phyloP scores from a whole-genome alignment of 2,113 vertebrate species.

The Electrona antarctica region DNA sequence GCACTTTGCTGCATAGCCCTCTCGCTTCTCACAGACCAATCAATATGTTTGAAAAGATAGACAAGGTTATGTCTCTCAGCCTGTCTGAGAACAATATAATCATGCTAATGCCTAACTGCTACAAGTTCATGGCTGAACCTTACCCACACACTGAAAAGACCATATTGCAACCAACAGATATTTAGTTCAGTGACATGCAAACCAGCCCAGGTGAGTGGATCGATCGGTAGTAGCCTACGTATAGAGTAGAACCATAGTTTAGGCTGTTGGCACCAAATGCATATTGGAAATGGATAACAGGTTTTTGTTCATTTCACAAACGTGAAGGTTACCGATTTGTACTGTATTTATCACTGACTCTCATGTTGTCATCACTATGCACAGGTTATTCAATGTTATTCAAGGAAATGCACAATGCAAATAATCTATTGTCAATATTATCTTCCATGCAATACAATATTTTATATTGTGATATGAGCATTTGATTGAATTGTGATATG shows the following conservation, averaged over 20 bases:
- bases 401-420: too few species aligned
- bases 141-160: constrained; percentile 50
- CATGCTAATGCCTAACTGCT: constrained; percentile 53
- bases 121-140: constrained; percentile 63
- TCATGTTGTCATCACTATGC: too few species aligned
- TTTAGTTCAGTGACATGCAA: constrained; percentile 61
- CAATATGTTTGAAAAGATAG: constrained; percentile 73
- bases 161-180: constrained; percentile 57
- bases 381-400: too few species aligned
- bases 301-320: too few species aligned
- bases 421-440: too few species aligned
- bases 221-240: constrained; percentile 15
- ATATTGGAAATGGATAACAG: constrained; percentile 41
- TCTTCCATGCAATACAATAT: too few species aligned
- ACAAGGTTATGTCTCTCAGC: constrained; percentile 69
- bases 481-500: too few species aligned
- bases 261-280: constrained; percentile 55
- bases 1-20: constrained; percentile 33
- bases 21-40: constrained; percentile 66
- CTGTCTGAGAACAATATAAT: constrained; percentile 35
- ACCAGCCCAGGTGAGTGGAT: constrained; percentile 44
- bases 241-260: constrained; percentile 55
- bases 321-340: too few species aligned
- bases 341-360: too few species aligned
- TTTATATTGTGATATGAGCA: too few species aligned